Evolutionary conservation across 2,888 invertebrate genomes (phyloP), one percentile per base, ranked within the genome.

Genomic region (Caenorhabditis parvicauda): DNA sequence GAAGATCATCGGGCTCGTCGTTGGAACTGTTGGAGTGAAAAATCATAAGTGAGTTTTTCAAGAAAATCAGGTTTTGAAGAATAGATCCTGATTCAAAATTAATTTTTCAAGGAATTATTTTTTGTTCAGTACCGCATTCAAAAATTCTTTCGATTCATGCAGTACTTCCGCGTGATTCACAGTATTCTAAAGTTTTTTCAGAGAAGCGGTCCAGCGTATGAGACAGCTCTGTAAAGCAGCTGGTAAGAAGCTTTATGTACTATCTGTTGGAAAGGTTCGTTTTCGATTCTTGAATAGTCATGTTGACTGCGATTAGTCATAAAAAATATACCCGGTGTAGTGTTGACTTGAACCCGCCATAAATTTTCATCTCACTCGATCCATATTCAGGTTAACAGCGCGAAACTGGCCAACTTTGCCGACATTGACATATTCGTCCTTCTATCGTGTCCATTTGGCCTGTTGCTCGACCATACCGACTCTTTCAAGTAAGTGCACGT

Each of bases 351-450:
- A n/a, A n/a, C n/a, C n/a, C n/a, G n/a, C n/a, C n/a, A n/a, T n/a
- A n/a, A n/a, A n/a, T n/a, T n/a, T n/a, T n/a, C n/a, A n/a, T n/a
- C n/a, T n/a, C n/a, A n/a, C n/a, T n/a, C n/a, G n/a, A n/a, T n/a
- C n/a, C n/a, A n/a, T n/a, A n/a, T 71, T 37, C 49, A 75, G 75
- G 59, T 93, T 2, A 95, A 92, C 84, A 89, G 90, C 12, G 89
- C 91, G 0, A 98, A 98, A 83, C 84, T 98, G 60, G 92, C 93
- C 0, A 98, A 98, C 84, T 93, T 95, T 82, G 88, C 89, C 51
- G 81, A 81, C 39, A 89, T 96, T 65, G 94, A 96, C 79, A 87
- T 90, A 41, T 98, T 91, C 83, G 90, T 94, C 0, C 86, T 91
- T 76, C 87, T 98, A 49, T 89, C 92, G 0, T 98, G 96, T 81